Base-by-base conservation (phyloP, 1,140 invertebrate genomes). In the Platyura marginata region DNA sequence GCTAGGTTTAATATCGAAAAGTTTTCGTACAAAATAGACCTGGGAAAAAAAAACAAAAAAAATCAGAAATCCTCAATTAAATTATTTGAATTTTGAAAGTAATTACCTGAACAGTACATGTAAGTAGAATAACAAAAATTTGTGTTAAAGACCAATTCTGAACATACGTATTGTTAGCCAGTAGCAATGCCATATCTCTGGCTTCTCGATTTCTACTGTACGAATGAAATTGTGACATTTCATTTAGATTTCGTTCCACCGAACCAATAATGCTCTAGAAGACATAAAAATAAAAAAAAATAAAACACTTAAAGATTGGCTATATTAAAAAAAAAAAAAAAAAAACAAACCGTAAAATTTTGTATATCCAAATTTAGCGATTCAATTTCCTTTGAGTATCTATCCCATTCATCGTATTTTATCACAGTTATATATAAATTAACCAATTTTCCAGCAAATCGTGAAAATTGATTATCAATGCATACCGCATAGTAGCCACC, bases 361-460 rank as follows among this genome's bases (percentile, higher is more conserved):
- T 79, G 74, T 40, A 93, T 89, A 49, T 86, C 81, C 46, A 92
- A 65, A 55, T 92, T 80, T 41, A 90, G 55, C 32, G 85, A 79
- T 57, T 90, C 80, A 3, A 96, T 67, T 68, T 95, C 90, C 56
- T 89, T 79, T 0, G 83, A 74, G 53, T 87, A 93, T 55, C 83
- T 77, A 48, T 91, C 84, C 92, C 92, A 96, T 56, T 91, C 77
- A 56, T 93, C 87, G 52, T 92, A 88, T 69, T 84, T 77, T 25
- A 93, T 90, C 1, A 93, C 89, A 1, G 89, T 91, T 3, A 95
- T 71, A 53, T 95, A 95, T 19, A 96, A 66, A 62, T 93, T 93
- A 13, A 96, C 83, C 44, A 95, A 61, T 66, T 95, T 95, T 10
- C 77, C 79, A 21, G 88, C 82, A 66, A 92, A 94, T 55, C 84